Evolutionary conservation across 2,113 vertebrate genomes (phyloP).

Genomic region (Forbesichthys papilliferus): DNA sequence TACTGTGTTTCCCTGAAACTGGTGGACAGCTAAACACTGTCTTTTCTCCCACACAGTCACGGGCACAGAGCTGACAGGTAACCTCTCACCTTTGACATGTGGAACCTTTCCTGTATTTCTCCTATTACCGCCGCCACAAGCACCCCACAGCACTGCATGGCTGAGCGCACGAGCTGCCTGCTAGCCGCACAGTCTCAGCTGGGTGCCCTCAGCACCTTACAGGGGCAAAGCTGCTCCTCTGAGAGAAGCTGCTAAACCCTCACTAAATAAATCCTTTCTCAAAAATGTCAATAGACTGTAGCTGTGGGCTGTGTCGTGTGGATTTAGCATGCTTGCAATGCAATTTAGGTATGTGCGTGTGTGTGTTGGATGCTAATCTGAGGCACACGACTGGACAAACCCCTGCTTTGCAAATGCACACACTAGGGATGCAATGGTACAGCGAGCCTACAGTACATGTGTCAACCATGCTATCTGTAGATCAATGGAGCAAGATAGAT

Average conservation of each 20-base stretch:
- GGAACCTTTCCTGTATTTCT: slow-evolving; percentile 10
- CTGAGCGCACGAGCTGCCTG: slow-evolving; percentile 13
- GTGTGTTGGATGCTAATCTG: too few relatives aligned
- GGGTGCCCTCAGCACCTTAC: not conserved
- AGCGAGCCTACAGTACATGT: too few relatives aligned
- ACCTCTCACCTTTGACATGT: slow-evolving; percentile 51
- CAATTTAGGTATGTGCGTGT: too few relatives aligned
- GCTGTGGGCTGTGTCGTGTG: not conserved
- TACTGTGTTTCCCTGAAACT: not conserved
- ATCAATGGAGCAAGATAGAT: too few relatives aligned
- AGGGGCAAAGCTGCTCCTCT: not conserved
- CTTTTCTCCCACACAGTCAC: slow-evolving; percentile 88
- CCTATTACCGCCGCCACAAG: slow-evolving; percentile 9
- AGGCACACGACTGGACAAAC: too few relatives aligned
- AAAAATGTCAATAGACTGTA: not conserved
- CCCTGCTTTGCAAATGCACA: too few relatives aligned
- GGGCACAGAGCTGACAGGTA: slow-evolving; percentile 99
- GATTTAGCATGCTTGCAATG: too few relatives aligned
- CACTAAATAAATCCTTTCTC: not conserved
- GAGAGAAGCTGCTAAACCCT: not conserved
- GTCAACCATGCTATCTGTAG: too few relatives aligned
- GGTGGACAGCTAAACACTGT: slow-evolving; percentile 37
- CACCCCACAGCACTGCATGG: slow-evolving; percentile 45
- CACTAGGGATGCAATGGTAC: too few relatives aligned
- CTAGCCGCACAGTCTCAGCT: not conserved